Evolutionary conservation across 2,888 invertebrate genomes (phyloP).

Genomic region (Drosophila atripex): DNA sequence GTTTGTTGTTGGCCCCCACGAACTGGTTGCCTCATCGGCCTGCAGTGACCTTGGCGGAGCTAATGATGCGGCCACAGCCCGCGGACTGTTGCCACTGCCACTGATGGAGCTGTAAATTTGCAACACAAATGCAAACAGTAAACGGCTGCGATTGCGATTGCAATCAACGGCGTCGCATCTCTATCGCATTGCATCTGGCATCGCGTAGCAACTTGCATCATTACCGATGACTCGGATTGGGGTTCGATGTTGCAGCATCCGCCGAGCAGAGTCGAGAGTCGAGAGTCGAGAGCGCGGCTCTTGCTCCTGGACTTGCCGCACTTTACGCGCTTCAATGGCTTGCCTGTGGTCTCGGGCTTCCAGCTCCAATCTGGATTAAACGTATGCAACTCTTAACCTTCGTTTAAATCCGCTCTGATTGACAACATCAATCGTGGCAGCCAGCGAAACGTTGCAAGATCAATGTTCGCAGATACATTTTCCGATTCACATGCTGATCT

Average conservation of each 20-base stretch:
- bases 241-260: slow-evolving; percentile 61
- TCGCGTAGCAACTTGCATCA: slow-evolving; percentile 38
- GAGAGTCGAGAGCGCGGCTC: not conserved
- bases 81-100: slow-evolving; percentile 20
- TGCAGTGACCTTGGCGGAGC: slow-evolving; percentile 47
- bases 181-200: slow-evolving; percentile 51
- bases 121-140: slow-evolving; percentile 71
- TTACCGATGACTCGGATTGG: slow-evolving; percentile 41
- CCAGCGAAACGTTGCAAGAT: slow-evolving; percentile 43
- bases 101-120: slow-evolving; percentile 78
- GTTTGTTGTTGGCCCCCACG: slow-evolving; percentile 38
- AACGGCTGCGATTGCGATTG: slow-evolving; percentile 68
- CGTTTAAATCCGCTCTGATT: slow-evolving; percentile 75
- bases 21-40: slow-evolving; percentile 57
- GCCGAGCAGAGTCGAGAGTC: slow-evolving; percentile 15
- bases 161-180: slow-evolving; percentile 71
- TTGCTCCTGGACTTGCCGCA: slow-evolving; percentile 44
- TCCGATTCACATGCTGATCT: slow-evolving; percentile 9
- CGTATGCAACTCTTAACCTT: slow-evolving; percentile 80
- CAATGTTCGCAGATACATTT: slow-evolving; percentile 37
- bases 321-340: slow-evolving; percentile 76
- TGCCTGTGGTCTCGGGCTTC: slow-evolving; percentile 41
- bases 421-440: slow-evolving; percentile 72
- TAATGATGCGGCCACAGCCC: slow-evolving; percentile 59
- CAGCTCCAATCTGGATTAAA: slow-evolving; percentile 57